Conservation (phyloP, 2,797 vertebrate genomes). For the Xiphophorus birchmanni region DNA sequence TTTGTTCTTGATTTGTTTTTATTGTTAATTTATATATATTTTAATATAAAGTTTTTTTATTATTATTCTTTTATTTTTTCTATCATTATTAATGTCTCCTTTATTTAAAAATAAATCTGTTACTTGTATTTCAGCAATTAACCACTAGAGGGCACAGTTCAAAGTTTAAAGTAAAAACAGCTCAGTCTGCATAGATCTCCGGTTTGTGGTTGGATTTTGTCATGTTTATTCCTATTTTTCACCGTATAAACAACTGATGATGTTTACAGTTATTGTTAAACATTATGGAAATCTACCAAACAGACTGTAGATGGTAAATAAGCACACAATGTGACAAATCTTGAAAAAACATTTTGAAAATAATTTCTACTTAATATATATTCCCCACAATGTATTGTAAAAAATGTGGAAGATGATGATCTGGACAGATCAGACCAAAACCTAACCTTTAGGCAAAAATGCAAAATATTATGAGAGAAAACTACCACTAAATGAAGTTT, state of each 20-base stretch:
- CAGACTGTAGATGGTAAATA: not conserved
- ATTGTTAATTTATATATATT: not conserved
- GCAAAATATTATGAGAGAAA: too few species aligned
- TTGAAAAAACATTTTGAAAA: not conserved
- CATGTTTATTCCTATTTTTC: not conserved
- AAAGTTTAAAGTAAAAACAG: not conserved
- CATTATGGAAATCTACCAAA: not conserved
- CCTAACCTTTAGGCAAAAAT: too few species aligned
- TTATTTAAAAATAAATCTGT: not conserved
- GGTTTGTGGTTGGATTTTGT: not conserved
- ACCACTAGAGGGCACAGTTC: conserved; percentile 12
- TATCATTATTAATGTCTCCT: not conserved
- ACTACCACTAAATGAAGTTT: not conserved
- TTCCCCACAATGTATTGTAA: not conserved
- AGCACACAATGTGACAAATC: not conserved
- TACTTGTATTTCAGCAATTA: not conserved
- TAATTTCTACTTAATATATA: not conserved
- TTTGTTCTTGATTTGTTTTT: not conserved
- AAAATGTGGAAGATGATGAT: too few species aligned
- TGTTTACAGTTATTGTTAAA: not conserved
- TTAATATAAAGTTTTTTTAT: not conserved
- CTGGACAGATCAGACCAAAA: too few species aligned
- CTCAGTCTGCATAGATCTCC: not conserved
- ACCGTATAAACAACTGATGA: not conserved
- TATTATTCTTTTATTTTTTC: not conserved